Evolutionary conservation across 64 coral and sea anemone genomes (phyloP).

Genomic region (Porites australiensis): DNA sequence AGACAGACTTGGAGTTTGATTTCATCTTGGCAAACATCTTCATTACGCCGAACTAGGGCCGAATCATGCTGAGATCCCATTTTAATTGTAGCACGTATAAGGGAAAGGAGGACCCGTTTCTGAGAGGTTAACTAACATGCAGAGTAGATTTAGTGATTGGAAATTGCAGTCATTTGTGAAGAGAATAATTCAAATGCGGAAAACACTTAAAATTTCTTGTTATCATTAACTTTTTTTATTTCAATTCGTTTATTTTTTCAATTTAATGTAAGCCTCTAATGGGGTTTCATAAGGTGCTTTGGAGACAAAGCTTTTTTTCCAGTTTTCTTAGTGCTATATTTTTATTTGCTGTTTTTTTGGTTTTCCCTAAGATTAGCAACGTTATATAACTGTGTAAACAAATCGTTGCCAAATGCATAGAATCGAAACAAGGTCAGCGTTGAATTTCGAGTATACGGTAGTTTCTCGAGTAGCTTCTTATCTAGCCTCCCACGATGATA

Average conservation of each 20-base stretch:
- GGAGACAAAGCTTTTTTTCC: too few species aligned
- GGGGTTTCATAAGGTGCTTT: not conserved
- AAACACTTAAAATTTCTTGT: too few species aligned
- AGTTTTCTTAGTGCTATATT: not conserved
- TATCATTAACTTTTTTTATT: too few species aligned
- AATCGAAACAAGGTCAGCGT: too few species aligned
- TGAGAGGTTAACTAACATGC: too few species aligned
- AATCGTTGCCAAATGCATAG: not conserved
- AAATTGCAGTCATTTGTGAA: not conserved
- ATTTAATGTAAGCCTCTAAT: not conserved
- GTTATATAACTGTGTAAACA: too few species aligned
- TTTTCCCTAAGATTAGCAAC: not conserved
- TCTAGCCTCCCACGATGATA: not conserved
- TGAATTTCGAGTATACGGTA: not conserved
- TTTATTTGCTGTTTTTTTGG: not conserved
- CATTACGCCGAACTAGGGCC: not conserved
- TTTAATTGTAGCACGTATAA: not conserved
- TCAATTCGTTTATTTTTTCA: too few species aligned
- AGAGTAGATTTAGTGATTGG: too few species aligned
- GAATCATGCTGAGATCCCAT: not conserved
- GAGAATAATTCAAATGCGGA: too few species aligned
- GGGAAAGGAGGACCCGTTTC: not conserved
- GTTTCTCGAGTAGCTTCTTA: not conserved
- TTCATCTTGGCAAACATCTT: constrained; percentile 5
- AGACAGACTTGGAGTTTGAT: not conserved